phyloP scores from a whole-genome alignment of 2,797 vertebrate genomes.

The Microhierax caerulescens region DNA sequence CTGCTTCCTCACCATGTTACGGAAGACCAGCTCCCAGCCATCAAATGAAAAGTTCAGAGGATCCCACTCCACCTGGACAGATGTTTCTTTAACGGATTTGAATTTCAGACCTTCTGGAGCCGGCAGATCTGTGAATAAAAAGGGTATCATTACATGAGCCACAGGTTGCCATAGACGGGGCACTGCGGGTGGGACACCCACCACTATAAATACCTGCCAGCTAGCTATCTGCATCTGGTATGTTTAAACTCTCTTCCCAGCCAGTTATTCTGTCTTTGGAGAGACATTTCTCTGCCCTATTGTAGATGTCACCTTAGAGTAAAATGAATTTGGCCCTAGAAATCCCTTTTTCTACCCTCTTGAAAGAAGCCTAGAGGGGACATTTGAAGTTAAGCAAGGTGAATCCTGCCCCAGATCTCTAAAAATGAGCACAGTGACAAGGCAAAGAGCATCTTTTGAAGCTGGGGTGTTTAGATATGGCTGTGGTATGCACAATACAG shows the following conservation, averaged over 20 bases:
- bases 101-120: conserved; percentile 95
- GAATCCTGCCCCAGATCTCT: background rate
- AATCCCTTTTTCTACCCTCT: background rate
- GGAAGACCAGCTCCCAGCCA: conserved; percentile 95
- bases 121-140: conserved; percentile 85
- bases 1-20: conserved; percentile 84
- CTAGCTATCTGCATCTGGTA: background rate
- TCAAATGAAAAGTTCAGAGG: conserved; percentile 92
- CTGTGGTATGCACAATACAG: background rate
- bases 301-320: background rate
- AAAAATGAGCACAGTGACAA: background rate
- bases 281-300: background rate
- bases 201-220: background rate
- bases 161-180: background rate
- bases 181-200: background rate
- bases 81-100: conserved; percentile 92
- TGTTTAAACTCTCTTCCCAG: background rate
- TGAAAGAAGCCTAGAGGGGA: background rate
- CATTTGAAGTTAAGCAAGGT: background rate
- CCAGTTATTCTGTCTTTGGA: background rate
- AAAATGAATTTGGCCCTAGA: background rate
- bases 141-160: background rate
- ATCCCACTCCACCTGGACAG: conserved; percentile 96
- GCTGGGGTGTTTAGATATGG: background rate
- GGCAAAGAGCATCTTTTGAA: background rate